A percentile compares a stretch with the other conserved stretches of the same genome.
These are phyloP conservation scores for Agriotes lineatus DNA, from an alignment of 2,888 invertebrate genomes.

Conservation along the genomic window DNA sequence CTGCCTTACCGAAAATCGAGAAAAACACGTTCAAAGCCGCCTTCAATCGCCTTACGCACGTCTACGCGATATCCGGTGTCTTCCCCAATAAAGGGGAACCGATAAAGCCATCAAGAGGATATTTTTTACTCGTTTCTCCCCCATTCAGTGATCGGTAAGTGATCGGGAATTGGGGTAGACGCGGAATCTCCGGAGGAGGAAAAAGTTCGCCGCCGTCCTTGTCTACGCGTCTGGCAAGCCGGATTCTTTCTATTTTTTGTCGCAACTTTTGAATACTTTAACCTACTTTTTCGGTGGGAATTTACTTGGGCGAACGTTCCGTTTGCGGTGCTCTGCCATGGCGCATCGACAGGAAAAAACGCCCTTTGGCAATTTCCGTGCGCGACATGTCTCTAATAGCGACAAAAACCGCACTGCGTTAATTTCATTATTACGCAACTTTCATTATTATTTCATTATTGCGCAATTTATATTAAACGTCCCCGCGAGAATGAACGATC, in stretches of 20 bases:
- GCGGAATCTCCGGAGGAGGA: slow-evolving; percentile 35
- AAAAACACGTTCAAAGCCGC: slow-evolving; percentile 40
- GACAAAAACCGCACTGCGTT: slow-evolving; percentile 12
- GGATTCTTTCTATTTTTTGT: slow-evolving; percentile 29
- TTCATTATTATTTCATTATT: slow-evolving; percentile 19
- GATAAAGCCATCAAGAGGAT: slow-evolving; percentile 52
- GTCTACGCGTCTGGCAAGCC: slow-evolving; percentile 33
- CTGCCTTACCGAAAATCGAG: slow-evolving; percentile 29
- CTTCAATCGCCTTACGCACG: slow-evolving; percentile 46
- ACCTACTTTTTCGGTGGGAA: slow-evolving; percentile 28
- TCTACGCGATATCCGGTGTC: slow-evolving; percentile 44
- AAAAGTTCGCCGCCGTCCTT: slow-evolving; percentile 33
- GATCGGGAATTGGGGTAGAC: slow-evolving; percentile 52
- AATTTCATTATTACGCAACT: slow-evolving; percentile 18
- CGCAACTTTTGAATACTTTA: slow-evolving; percentile 42
- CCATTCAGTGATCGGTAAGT: slow-evolving; percentile 50
- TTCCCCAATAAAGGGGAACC: slow-evolving; percentile 49
- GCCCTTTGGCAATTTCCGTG: not conserved
- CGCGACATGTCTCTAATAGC: slow-evolving; percentile 6
- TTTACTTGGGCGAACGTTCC: too few relatives aligned
- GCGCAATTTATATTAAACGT: slow-evolving; percentile 16
- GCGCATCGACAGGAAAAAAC: not conserved
- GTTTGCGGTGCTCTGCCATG: too few relatives aligned
- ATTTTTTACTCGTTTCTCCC: slow-evolving; percentile 47
- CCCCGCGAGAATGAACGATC: slow-evolving; percentile 15